These are phyloP conservation scores for Clarias magur DNA, from an alignment of 2,113 vertebrate genomes.

Conservation along the genomic window DNA sequence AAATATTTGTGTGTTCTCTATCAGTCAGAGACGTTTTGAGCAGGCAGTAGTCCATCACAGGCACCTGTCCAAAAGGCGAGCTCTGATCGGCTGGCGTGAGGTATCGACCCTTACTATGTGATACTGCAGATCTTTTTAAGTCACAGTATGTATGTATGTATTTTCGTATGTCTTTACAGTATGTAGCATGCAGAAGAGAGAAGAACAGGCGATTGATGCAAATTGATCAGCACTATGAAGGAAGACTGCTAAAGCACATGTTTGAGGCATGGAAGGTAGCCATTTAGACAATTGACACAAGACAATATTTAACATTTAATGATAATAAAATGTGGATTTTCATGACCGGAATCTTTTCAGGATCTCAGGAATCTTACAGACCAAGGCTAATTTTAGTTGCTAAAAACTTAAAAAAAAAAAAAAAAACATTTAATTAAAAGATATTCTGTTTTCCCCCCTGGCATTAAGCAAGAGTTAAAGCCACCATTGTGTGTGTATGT, in stretches of 20 bases:
- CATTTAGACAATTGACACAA: background rate
- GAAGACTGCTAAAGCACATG: conserved; percentile 56
- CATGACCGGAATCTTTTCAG: background rate
- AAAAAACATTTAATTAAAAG: background rate
- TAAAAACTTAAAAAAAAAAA: no score
- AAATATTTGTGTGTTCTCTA: conserved; percentile 15
- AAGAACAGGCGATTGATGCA: conserved; percentile 54
- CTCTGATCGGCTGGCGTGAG: conserved; percentile 69
- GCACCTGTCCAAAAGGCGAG: conserved; percentile 53
- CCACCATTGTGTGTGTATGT: background rate
- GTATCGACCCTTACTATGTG: conserved; percentile 40
- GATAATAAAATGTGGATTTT: background rate
- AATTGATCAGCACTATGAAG: conserved; percentile 59
- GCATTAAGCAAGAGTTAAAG: background rate
- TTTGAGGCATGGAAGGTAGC: conserved; percentile 68
- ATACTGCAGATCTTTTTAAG: background rate
- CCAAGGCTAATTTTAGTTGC: background rate
- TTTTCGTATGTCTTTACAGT: conserved; percentile 56
- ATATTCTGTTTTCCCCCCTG: background rate
- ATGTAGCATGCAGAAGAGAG: conserved; percentile 63
- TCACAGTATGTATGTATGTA: conserved; percentile 52
- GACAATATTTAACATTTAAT: background rate
- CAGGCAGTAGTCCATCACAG: conserved; percentile 60
- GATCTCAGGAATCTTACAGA: background rate
- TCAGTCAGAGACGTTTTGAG: conserved; percentile 63